Percentiles rank a stretch among this genome's conserved stretches.
These are phyloP conservation scores for Mus spicilegus DNA, from an alignment of 2,113 vertebrate genomes.

Conservation along the genomic window DNA sequence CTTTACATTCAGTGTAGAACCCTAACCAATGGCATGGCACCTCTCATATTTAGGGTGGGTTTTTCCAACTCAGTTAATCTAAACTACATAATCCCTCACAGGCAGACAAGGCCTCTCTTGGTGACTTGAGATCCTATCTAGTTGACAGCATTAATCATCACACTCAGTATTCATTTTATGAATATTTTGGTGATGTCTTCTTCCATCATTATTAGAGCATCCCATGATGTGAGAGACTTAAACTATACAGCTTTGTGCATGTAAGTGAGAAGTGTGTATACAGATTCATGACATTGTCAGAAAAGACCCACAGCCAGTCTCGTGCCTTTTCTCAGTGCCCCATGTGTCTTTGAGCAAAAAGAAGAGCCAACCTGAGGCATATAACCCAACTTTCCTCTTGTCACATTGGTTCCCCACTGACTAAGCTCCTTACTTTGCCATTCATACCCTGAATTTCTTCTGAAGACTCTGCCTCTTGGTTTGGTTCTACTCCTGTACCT, in stretches of 20 bases:
- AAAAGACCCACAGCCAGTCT: not conserved
- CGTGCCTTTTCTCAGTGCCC: not conserved
- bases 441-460: not conserved
- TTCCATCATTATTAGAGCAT: not conserved
- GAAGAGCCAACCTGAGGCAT: not conserved
- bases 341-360: not conserved
- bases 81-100: not conserved
- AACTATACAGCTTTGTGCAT: not conserved
- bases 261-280: not conserved
- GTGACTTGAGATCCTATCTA: not conserved
- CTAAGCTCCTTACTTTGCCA: no score
- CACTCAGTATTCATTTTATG: not conserved
- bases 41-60: no score
- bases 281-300: not conserved
- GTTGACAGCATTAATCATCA: not conserved
- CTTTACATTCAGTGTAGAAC: no score
- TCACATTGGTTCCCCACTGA: not conserved
- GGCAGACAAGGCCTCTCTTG: not conserved
- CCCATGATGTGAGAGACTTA: not conserved
- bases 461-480: not conserved
- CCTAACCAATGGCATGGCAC: not conserved
- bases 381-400: not conserved
- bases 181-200: not conserved
- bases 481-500: not conserved
- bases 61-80: not conserved